Base-by-base conservation (phyloP, 2,888 invertebrate genomes). In the Thalpophila matura region DNA sequence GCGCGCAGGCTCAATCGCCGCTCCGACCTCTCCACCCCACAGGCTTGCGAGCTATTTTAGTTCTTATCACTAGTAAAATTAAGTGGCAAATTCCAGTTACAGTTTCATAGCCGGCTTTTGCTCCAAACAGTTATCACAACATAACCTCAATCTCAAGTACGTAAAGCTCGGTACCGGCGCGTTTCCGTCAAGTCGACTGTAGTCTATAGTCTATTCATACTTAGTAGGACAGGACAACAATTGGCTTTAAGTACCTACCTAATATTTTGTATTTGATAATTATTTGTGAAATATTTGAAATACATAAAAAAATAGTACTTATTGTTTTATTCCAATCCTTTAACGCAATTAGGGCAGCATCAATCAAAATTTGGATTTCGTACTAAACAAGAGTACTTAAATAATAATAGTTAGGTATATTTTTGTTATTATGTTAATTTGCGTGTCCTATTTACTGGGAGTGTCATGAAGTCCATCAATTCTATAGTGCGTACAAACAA, bases 71-170 rank as follows among this genome's bases (percentile, higher is more conserved):
- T 79, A 80, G 77, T 72, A 77, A 70, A 73, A 82, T 90, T 91
- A 84, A 87, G 92, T 88, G 78, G 76, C 61, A 84, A 86, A 86
- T 91, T 82, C 81, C 75, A 80, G 67, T 79, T 67, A 67, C 76
- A 74, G 67, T 80, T 80, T 80, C 74, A 74, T 80, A 79, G 82
- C 90, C 92, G 92, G 91, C 89, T 90, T 91, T 87, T 89, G 83
- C 85, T 83, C 85, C 86, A 87, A 92, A 91, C 89, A 89, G 89
- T 89, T 90, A 93, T 93, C 92, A 95, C 91, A 95, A 95, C 94
- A 95, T 95, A 95, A 94, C 95, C 95, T 94, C 92, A 92, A 92
- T 87, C 82, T 87, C 78, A 84, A 85, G 86, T 91, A 90, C 84
- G 89, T 90, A 90, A 86, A 86, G 86, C 88, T 88, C 87, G 86